A percentile compares a stretch with the other conserved stretches of the same genome.
Conservation (phyloP, 2,797 vertebrate genomes). For the Bovichtus diacanthus region DNA sequence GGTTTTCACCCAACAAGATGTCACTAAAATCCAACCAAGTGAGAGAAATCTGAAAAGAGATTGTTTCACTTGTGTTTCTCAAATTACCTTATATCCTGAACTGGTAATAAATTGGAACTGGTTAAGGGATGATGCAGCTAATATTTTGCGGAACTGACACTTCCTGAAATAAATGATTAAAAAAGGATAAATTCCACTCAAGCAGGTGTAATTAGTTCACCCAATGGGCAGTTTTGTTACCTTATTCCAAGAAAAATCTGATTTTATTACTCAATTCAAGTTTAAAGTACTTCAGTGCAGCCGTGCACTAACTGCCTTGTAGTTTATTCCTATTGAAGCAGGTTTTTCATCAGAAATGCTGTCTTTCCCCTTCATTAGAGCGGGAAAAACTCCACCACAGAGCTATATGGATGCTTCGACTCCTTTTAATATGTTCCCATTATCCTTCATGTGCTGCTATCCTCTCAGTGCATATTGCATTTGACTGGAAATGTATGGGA, state of each 20-base stretch:
- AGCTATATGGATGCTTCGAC: constrained; percentile 9
- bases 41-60: not conserved
- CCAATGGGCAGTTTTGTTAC: constrained; percentile 22
- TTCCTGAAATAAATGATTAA: not conserved
- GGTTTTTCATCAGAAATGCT: constrained; percentile 59
- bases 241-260: constrained; percentile 16
- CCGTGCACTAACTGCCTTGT: not conserved
- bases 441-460: constrained; percentile 20
- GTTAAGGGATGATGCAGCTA: not conserved
- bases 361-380: constrained; percentile 40
- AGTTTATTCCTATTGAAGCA: constrained; percentile 43
- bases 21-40: constrained; percentile 1
- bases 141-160: not conserved
- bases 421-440: constrained; percentile 33
- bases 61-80: not conserved
- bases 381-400: constrained; percentile 13
- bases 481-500: constrained; percentile 2
- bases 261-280: constrained; percentile 4
- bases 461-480: constrained; percentile 32
- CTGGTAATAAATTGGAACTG: not conserved
- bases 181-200: constrained; percentile 3
- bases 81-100: not conserved
- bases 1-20: constrained; percentile 6
- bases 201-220: constrained; percentile 18
- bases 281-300: constrained; percentile 1